phyloP scores from a whole-genome alignment of 2,888 invertebrate genomes.

The Perizoma affinitatum region DNA sequence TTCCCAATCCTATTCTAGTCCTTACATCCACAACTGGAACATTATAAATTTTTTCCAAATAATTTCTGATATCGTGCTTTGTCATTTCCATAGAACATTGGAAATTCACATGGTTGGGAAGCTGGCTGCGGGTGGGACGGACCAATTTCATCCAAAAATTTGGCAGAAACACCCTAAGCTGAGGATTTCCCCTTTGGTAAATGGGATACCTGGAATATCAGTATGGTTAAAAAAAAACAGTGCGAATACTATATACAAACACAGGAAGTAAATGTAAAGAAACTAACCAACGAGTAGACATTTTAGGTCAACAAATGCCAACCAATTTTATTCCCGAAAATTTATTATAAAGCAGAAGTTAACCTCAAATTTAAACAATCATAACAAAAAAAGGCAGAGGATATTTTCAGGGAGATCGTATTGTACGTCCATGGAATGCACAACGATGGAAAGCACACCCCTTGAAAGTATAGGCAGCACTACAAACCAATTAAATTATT shows the following conservation, averaged over 20 bases:
- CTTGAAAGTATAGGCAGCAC: no score
- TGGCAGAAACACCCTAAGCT: slow-evolving; percentile 95
- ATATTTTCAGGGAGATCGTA: no score
- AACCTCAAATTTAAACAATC: no score
- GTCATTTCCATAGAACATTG: slow-evolving; percentile 98
- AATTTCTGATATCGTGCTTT: slow-evolving; percentile 93
- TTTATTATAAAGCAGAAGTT: no score
- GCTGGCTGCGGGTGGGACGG: slow-evolving; percentile 86
- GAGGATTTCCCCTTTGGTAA: slow-evolving; percentile 97
- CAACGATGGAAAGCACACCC: no score
- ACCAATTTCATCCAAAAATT: slow-evolving; percentile 99
- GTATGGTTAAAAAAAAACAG: background rate
- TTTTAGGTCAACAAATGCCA: slow-evolving; percentile 33
- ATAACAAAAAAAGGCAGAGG: no score
- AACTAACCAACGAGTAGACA: slow-evolving; percentile 74
- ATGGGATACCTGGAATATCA: slow-evolving; percentile 90
- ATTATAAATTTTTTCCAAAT: slow-evolving; percentile 97
- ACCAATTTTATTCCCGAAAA: no score
- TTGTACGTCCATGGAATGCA: no score
- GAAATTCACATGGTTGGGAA: slow-evolving; percentile 93
- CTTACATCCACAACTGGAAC: slow-evolving; percentile 91
- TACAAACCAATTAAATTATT: no score
- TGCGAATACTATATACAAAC: background rate
- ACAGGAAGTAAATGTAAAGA: background rate
- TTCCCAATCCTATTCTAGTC: slow-evolving; percentile 89